Evolutionary conservation across 2,113 vertebrate genomes (phyloP).

Genomic region (Takifugu flavidus): DNA sequence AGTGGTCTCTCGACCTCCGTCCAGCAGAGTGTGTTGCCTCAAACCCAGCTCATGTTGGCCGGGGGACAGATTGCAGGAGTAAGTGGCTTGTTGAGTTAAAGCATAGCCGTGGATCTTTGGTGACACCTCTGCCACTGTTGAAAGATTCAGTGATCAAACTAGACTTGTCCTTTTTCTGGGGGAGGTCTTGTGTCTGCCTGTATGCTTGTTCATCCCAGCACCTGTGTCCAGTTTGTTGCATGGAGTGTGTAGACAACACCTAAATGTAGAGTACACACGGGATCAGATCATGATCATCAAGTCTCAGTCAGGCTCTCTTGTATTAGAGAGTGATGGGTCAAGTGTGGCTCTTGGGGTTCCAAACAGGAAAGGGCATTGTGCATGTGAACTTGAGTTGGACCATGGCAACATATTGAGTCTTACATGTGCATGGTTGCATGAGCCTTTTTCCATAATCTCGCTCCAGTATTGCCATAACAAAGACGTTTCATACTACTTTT

Average conservation of each 20-base stretch:
- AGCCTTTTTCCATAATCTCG: slow-evolving; percentile 29
- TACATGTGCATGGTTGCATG: slow-evolving; percentile 56
- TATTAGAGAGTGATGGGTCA: not conserved
- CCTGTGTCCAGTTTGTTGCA: slow-evolving; percentile 26
- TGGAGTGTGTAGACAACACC: slow-evolving; percentile 28
- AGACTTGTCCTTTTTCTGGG: slow-evolving; percentile 37
- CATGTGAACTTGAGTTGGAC: slow-evolving; percentile 52
- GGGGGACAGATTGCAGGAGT: slow-evolving; percentile 97
- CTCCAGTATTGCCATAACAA: slow-evolving; percentile 20
- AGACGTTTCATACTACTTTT: slow-evolving; percentile 8
- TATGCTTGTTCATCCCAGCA: slow-evolving; percentile 38
- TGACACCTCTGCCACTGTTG: slow-evolving; percentile 14
- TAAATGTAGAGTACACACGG: slow-evolving; percentile 8
- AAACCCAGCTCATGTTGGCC: slow-evolving; percentile 95
- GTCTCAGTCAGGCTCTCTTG: slow-evolving; percentile 23
- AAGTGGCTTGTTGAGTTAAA: slow-evolving; percentile 70
- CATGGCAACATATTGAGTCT: slow-evolving; percentile 44
- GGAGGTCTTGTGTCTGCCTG: slow-evolving; percentile 40
- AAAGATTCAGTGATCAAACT: slow-evolving; percentile 11
- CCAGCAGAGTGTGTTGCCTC: slow-evolving; percentile 91
- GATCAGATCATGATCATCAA: slow-evolving; percentile 14
- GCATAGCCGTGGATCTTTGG: slow-evolving; percentile 21
- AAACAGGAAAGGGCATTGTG: slow-evolving; percentile 33
- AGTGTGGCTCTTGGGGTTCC: slow-evolving; percentile 15
- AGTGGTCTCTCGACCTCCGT: slow-evolving; percentile 85